Percentiles rank a stretch among this genome's conserved stretches.
Evolutionary conservation across 2,888 invertebrate genomes (phyloP).

Genomic region (Rhodophaea formosa): DNA sequence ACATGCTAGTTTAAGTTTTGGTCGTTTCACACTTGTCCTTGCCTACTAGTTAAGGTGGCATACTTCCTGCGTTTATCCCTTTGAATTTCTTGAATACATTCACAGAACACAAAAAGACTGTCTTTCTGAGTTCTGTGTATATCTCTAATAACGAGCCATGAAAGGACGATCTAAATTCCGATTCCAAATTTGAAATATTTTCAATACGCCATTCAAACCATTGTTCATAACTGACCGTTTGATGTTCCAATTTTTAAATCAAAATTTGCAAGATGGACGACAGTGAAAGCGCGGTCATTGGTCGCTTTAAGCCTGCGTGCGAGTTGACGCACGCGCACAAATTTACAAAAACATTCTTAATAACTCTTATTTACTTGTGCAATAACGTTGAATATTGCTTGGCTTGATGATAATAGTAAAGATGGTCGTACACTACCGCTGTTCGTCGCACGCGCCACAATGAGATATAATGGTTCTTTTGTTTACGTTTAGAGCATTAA

Average conservation of each 20-base stretch:
- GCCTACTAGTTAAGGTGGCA: no score
- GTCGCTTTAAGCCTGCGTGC: slow-evolving; percentile 70
- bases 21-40: no score
- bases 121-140: neutral
- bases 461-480: slow-evolving; percentile 75
- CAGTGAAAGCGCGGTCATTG: slow-evolving; percentile 80
- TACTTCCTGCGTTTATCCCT: no score
- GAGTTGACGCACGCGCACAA: slow-evolving; percentile 59
- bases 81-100: neutral
- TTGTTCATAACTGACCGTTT: slow-evolving; percentile 35
- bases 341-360: slow-evolving; percentile 26
- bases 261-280: slow-evolving; percentile 66
- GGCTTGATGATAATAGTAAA: slow-evolving; percentile 25
- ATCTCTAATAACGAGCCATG: neutral
- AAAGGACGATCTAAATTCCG: neutral
- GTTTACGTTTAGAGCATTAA: slow-evolving; percentile 42
- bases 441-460: slow-evolving; percentile 62
- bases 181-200: neutral
- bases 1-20: no score
- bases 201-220: slow-evolving; percentile 9
- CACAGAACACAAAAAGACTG: no score
- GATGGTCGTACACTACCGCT: slow-evolving; percentile 64
- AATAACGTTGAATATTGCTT: slow-evolving; percentile 31
- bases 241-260: slow-evolving; percentile 67
- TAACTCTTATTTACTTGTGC: neutral